Evolutionary conservation across 2,888 invertebrate species (phyloP).

Genomic region (Caenorhabditis imperialis): DNA sequence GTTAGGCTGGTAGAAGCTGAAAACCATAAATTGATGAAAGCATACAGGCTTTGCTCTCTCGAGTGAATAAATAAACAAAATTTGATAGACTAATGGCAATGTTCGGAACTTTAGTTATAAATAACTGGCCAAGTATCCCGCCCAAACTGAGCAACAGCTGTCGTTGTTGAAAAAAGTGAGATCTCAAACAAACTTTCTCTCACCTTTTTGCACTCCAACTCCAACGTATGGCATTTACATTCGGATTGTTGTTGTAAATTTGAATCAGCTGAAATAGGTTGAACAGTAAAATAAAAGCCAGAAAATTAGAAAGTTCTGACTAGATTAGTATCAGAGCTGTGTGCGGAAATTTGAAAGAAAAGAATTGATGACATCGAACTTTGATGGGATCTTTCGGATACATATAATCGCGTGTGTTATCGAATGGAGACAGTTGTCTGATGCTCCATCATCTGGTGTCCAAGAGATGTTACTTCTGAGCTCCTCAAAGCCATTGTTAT

Average conservation of each 20-base stretch:
- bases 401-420: slow-evolving; percentile 49
- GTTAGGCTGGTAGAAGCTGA: slow-evolving; percentile 56
- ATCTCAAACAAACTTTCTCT: not conserved
- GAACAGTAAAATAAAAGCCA: slow-evolving; percentile 6
- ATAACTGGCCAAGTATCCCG: slow-evolving; percentile 12
- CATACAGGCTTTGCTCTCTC: too few species aligned
- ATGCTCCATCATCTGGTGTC: slow-evolving; percentile 52
- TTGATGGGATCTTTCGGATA: slow-evolving; percentile 13
- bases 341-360: not conserved
- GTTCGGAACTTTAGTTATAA: not conserved
- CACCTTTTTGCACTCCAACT: slow-evolving; percentile 60
- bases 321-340: too few species aligned
- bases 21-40: slow-evolving; percentile 2
- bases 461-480: slow-evolving; percentile 21
- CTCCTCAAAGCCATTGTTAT: slow-evolving; percentile 38
- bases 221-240: slow-evolving; percentile 65
- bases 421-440: slow-evolving; percentile 53
- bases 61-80: too few species aligned
- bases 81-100: too few species aligned
- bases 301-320: slow-evolving; percentile 4
- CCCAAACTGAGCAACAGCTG: slow-evolving; percentile 33
- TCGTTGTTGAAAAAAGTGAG: slow-evolving; percentile 4
- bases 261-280: too few species aligned
- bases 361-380: slow-evolving; percentile 1
- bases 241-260: too few species aligned